Conservation (phyloP, 2,797 vertebrate species). For the Vultur gryphus region DNA sequence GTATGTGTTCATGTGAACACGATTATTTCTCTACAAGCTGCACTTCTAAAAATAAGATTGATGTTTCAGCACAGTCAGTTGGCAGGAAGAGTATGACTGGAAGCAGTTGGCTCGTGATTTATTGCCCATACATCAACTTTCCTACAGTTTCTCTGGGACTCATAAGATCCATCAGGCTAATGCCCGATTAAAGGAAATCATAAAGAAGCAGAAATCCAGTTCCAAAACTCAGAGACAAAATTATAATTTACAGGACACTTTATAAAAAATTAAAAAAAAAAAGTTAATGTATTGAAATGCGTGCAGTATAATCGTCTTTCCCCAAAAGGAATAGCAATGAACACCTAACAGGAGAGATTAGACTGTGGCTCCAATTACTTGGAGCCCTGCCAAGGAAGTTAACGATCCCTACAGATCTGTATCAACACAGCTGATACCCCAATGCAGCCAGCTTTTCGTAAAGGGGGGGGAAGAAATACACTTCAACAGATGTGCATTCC, state of each 20-base stretch:
- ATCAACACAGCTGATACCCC: neutral
- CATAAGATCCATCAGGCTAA: neutral
- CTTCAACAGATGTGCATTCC: neutral
- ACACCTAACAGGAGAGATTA: neutral
- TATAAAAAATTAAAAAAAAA: neutral
- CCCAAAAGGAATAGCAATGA: neutral
- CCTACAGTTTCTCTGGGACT: neutral
- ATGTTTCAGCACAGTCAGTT: neutral
- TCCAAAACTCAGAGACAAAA: neutral
- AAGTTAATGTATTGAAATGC: neutral
- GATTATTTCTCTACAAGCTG: neutral
- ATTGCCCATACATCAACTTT: neutral
- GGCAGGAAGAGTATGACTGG: neutral
- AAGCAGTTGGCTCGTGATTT: neutral
- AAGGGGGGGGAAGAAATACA: neutral
- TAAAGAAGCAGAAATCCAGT: neutral
- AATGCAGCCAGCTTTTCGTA: neutral
- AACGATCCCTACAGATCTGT: neutral
- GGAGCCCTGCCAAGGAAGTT: neutral
- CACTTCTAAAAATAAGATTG: neutral
- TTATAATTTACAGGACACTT: neutral
- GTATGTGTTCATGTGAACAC: neutral
- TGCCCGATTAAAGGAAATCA: neutral
- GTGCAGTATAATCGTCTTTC: neutral
- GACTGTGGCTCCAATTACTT: neutral